These are phyloP conservation scores for Melinaea marsaeus DNA, from an alignment of 2,888 invertebrate genomes.

Conservation along the genomic window DNA sequence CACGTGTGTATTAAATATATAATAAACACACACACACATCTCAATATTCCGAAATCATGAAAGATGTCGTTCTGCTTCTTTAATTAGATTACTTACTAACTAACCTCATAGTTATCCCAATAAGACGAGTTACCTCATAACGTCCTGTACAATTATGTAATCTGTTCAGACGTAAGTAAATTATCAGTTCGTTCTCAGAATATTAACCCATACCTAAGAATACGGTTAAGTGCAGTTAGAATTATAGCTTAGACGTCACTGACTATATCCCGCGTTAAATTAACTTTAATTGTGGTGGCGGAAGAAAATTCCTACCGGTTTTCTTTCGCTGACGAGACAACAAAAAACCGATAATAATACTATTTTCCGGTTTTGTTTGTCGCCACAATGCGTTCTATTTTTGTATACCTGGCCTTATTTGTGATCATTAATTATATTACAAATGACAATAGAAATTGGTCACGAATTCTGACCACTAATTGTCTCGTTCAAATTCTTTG, in stretches of 20 bases:
- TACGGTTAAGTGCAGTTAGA: conserved; percentile 21
- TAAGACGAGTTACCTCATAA: neutral
- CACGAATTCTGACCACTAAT: conserved; percentile 10
- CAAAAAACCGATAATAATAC: neutral
- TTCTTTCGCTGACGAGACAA: conserved; percentile 12
- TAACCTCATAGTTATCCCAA: neutral
- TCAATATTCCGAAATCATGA: too few species aligned
- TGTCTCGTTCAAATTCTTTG: conserved; percentile 44
- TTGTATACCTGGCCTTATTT: conserved; percentile 5
- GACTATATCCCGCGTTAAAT: conserved; percentile 20
- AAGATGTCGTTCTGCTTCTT: too few species aligned
- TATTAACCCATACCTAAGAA: conserved; percentile 18
- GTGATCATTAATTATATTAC: conserved; percentile 9
- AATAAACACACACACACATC: too few species aligned
- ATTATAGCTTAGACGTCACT: conserved; percentile 17
- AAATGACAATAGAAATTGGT: conserved; percentile 14
- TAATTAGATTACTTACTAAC: neutral
- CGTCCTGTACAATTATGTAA: conserved; percentile 18
- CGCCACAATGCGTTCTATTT: too few species aligned
- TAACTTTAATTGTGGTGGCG: conserved; percentile 23
- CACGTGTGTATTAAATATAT: too few species aligned
- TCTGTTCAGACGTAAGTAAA: conserved; percentile 19
- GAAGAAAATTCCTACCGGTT: conserved; percentile 26
- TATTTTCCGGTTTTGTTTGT: neutral
- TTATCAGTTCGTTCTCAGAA: conserved; percentile 28